Percentiles rank a stretch among this genome's conserved stretches.
phyloP scores from a whole-genome alignment of 2,888 invertebrate species.

The Leptopilina myrica region DNA sequence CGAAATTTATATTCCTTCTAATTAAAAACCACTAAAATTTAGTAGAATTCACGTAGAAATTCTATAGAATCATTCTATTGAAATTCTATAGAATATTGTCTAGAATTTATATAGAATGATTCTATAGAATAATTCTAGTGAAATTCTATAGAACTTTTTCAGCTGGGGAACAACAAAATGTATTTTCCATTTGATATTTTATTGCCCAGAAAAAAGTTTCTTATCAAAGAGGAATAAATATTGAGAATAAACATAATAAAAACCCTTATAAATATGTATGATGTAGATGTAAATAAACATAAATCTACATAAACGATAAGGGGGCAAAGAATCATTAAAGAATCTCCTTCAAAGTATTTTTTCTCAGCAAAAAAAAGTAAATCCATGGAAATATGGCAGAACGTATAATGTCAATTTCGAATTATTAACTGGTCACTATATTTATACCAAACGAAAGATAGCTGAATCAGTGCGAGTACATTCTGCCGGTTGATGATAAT shows the following conservation, averaged over 20 bases:
- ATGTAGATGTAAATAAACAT: neutral
- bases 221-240: neutral
- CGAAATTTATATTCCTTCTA: too few species aligned
- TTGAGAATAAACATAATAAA: neutral
- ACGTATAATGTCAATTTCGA: neutral
- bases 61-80: too few species aligned
- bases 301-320: conserved; percentile 20
- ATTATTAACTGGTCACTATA: conserved; percentile 4
- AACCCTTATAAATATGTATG: conserved; percentile 6
- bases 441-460: neutral
- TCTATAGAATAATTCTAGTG: too few species aligned
- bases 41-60: too few species aligned
- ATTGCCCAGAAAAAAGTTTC: neutral
- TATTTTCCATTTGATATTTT: neutral
- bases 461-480: conserved; percentile 44
- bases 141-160: too few species aligned
- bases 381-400: neutral
- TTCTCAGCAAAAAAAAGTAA: neutral
- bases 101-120: too few species aligned
- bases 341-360: neutral
- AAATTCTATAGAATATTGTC: too few species aligned
- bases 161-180: too few species aligned
- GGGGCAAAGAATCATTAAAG: conserved; percentile 12
- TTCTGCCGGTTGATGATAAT: conserved; percentile 49
- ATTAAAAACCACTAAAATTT: too few species aligned